These are phyloP conservation scores for Proterorhinus semilunaris DNA, from an alignment of 2,113 vertebrate species.

Conservation along the genomic window DNA sequence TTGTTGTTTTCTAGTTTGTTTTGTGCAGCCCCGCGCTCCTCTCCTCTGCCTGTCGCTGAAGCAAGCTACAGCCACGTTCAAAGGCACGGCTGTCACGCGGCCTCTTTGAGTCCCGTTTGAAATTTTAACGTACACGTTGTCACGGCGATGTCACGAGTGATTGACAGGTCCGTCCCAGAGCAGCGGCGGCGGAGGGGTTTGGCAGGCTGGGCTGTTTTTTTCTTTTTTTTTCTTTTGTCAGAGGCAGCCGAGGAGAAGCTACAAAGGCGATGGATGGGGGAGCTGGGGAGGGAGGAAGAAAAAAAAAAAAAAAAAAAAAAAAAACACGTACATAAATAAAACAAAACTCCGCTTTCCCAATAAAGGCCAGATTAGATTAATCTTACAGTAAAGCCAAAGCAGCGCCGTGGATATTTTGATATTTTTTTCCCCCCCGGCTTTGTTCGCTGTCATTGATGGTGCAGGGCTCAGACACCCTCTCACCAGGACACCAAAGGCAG, in stretches of 20 bases:
- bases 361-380: conserved; percentile 81
- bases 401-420: conserved; percentile 63
- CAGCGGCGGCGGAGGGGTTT: conserved; percentile 70
- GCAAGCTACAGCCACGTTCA: conserved; percentile 80
- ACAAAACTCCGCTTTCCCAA: conserved; percentile 78
- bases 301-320: conserved; percentile 59
- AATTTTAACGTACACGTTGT: conserved; percentile 85
- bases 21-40: conserved; percentile 61
- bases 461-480: conserved; percentile 52
- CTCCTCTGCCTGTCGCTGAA: conserved; percentile 78
- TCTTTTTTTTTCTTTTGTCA: conserved; percentile 80
- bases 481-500: conserved; percentile 65
- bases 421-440: conserved; percentile 56
- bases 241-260: conserved; percentile 75
- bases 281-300: conserved; percentile 54
- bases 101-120: conserved; percentile 81
- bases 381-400: conserved; percentile 57
- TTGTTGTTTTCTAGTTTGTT: conserved; percentile 82
- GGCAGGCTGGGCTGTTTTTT: conserved; percentile 72
- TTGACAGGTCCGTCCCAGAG: conserved; percentile 83
- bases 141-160: conserved; percentile 80
- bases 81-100: conserved; percentile 78
- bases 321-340: conserved; percentile 80
- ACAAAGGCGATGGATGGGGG: conserved; percentile 69
- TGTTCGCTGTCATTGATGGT: conserved; percentile 62